A percentile compares a stretch with the other conserved stretches of the same genome.
Evolutionary conservation across 23 tunicate genomes (phyloP).

Genomic region (Botrylloides violaceus): DNA sequence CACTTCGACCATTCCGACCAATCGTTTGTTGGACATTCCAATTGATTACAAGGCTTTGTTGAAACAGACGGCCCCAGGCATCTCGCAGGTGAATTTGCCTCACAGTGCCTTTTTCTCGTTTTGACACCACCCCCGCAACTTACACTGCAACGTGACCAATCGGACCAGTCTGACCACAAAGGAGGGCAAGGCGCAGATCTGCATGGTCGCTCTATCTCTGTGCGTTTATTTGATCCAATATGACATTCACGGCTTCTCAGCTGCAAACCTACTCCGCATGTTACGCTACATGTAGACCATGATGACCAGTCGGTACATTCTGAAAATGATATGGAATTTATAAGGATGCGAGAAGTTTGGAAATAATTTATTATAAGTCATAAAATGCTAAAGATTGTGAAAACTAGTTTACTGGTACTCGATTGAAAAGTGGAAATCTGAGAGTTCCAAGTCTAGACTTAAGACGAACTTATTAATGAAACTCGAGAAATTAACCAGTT

Average conservation of each 20-base stretch:
- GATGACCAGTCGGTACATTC: conserved; percentile 20
- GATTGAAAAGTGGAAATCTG: too few species aligned
- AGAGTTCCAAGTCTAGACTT: too few species aligned
- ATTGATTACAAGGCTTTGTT: conserved; percentile 5
- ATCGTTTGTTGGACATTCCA: background rate
- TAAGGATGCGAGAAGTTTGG: background rate
- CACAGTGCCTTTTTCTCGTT: background rate
- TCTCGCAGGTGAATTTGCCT: conserved; percentile 4
- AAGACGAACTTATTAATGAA: too few species aligned
- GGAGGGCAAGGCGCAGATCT: background rate
- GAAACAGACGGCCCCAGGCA: conserved; percentile 8
- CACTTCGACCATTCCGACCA: conserved; percentile 28
- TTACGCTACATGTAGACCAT: conserved; percentile 23
- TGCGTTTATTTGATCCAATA: background rate
- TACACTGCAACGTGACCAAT: conserved; percentile 2
- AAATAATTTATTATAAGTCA: background rate
- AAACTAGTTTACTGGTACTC: too few species aligned
- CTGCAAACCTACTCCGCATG: conserved; percentile 22
- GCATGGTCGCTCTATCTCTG: background rate
- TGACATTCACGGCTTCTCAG: conserved; percentile 8
- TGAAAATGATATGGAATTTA: background rate
- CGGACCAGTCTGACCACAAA: background rate
- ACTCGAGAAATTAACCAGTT: too few species aligned
- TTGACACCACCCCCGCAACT: background rate
- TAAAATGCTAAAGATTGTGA: too few species aligned